Base-by-base conservation (phyloP, 2,888 invertebrate genomes). In the Quadriops clusia region DNA sequence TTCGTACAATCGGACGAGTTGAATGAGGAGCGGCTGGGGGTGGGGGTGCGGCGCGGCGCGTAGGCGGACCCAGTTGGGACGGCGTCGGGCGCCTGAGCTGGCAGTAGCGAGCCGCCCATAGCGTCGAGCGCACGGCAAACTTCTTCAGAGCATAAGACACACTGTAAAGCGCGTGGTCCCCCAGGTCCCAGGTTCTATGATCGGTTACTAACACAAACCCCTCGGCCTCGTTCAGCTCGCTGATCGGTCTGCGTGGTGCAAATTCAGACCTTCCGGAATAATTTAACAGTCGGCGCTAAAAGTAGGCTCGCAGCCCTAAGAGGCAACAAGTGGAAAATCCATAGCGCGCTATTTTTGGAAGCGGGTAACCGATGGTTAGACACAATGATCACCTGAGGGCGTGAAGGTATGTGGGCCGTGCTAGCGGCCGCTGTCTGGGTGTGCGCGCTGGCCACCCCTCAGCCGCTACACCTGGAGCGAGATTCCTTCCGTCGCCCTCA, bases 81-180 rank as follows among this genome's bases (percentile, higher is more conserved):
- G 48, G 40, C 48, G 49, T 43, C 46, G 47, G 48, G 43, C 43
- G 44, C 44, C 43, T 39, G 45, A 35, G 49, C 46, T 53, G 64
- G 57, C 62, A 58, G 59, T 46, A 57, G 64, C 61, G 63, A 65
- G 63, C 56, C 56, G 55, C 53, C 53, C 49, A 47, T 46, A 51
- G 43, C 41, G 44, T 40, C 42, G 45, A 38, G 36, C 40, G 37
- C 46, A 50, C 41, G 38, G 31, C n/a, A n/a, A n/a, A n/a, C n/a
- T n/a, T n/a, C n/a, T n/a, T n/a, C n/a, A n/a, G n/a, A n/a, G n/a
- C n/a, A n/a, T n/a, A n/a, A n/a, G n/a, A n/a, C n/a, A n/a, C n/a
- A n/a, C n/a, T n/a, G n/a, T n/a, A n/a, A n/a, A n/a, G n/a, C n/a
- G n/a, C n/a, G n/a, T n/a, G 30, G 30, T 27, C 30, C 21, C 33